A percentile compares a stretch with the other conserved stretches of the same genome.
These are phyloP conservation scores for Heliconius hortense DNA, from an alignment of 2,888 invertebrate species.

Conservation along the genomic window DNA sequence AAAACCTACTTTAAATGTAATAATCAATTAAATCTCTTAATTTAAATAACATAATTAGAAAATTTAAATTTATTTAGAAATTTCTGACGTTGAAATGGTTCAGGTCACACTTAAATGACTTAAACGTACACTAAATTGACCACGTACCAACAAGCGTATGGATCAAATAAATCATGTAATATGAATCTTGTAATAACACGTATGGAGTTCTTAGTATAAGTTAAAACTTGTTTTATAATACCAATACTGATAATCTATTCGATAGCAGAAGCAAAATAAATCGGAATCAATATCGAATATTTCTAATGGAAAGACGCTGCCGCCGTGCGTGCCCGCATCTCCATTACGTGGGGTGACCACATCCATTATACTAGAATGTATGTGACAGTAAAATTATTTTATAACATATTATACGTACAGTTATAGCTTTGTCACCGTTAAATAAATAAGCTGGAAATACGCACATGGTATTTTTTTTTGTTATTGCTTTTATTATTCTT, in stretches of 20 bases:
- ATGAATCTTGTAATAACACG: constrained; percentile 18
- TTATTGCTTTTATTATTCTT: background rate
- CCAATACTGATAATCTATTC: constrained; percentile 63
- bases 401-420: background rate
- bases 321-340: constrained; percentile 26
- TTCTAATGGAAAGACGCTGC: constrained; percentile 56
- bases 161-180: constrained; percentile 20
- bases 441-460: background rate
- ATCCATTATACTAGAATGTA: constrained; percentile 16
- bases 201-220: constrained; percentile 28
- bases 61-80: background rate
- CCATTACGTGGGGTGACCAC: constrained; percentile 27
- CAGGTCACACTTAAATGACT: background rate
- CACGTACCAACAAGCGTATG: background rate
- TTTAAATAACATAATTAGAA: background rate
- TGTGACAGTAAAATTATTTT: background rate
- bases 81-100: background rate
- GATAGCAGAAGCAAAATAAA: constrained; percentile 75
- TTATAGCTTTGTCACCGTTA: constrained; percentile 9
- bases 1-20: background rate
- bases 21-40: background rate
- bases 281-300: constrained; percentile 72
- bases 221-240: constrained; percentile 54
- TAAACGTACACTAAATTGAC: background rate
- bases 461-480: background rate